Conservation (phyloP, 2,888 invertebrate species). For the Odontocerum albicorne region DNA sequence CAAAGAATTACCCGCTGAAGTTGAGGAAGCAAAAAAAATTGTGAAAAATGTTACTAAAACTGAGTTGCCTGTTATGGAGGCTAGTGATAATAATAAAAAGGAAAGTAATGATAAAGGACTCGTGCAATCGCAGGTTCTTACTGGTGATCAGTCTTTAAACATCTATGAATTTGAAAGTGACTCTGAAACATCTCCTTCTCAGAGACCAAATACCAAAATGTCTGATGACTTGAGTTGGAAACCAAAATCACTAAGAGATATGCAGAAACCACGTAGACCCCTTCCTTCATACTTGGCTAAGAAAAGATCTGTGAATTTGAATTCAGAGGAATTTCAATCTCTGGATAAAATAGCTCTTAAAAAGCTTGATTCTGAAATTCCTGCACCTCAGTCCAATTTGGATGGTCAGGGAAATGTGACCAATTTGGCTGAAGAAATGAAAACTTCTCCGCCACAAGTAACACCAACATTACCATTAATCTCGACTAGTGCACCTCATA, state of each 20-base stretch:
- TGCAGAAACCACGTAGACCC: background rate
- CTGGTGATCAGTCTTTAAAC: conserved; percentile 17
- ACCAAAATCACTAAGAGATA: conserved; percentile 5
- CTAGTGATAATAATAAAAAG: background rate
- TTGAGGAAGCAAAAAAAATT: background rate
- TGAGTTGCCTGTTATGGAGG: background rate
- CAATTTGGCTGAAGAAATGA: background rate
- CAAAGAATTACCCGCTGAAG: background rate
- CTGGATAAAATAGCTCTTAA: too few species aligned
- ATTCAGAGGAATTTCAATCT: background rate
- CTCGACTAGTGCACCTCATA: background rate
- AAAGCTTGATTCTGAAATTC: too few species aligned
- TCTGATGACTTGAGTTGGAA: conserved; percentile 10
- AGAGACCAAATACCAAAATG: background rate
- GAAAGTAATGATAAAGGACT: background rate
- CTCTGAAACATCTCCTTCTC: conserved; percentile 19
- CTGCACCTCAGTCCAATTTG: too few species aligned
- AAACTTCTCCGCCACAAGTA: background rate
- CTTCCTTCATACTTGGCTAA: conserved; percentile 3
- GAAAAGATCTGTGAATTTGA: background rate
- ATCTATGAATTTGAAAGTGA: conserved; percentile 33
- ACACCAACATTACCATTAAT: too few species aligned
- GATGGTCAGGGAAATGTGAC: too few species aligned
- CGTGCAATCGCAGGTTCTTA: background rate
- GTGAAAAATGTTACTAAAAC: background rate